Percentiles rank a stretch among this genome's conserved stretches.
phyloP scores from a whole-genome alignment of 1,140 invertebrate genomes.

The Drosophila varians region DNA sequence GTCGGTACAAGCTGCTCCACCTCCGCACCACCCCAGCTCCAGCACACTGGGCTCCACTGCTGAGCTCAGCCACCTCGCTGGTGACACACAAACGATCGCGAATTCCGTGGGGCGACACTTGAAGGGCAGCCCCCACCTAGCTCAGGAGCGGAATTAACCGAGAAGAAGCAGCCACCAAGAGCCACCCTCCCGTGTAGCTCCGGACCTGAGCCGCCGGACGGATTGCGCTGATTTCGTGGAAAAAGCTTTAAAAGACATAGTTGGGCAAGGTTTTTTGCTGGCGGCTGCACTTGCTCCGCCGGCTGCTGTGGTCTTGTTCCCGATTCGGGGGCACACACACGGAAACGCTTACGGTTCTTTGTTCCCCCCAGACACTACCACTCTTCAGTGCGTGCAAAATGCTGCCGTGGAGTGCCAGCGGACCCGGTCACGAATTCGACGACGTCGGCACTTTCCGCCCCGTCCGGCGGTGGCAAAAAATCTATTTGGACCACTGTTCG shows the following conservation, averaged over 20 bases:
- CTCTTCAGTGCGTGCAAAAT: conserved; percentile 56
- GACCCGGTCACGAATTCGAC: conserved; percentile 52
- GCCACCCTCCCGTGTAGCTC: background rate
- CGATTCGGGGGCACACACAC: conserved; percentile 62
- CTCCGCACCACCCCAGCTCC: conserved; percentile 45
- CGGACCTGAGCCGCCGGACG: conserved; percentile 8
- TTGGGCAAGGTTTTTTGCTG: conserved; percentile 63
- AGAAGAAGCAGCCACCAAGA: background rate
- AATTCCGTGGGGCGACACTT: conserved; percentile 15
- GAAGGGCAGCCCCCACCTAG: conserved; percentile 26
- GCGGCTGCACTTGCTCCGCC: conserved; percentile 35
- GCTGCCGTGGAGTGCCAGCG: conserved; percentile 27
- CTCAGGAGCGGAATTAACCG: conserved; percentile 8
- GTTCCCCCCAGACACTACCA: background rate
- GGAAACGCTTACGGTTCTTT: conserved; percentile 31
- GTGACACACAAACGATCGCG: conserved; percentile 40
- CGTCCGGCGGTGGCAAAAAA: conserved; percentile 48
- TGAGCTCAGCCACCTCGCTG: conserved; percentile 29
- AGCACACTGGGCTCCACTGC: conserved; percentile 1
- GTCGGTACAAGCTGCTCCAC: conserved; percentile 27
- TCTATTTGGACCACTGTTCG: conserved; percentile 67
- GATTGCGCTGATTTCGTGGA: conserved; percentile 63
- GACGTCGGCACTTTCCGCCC: conserved; percentile 55
- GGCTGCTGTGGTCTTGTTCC: conserved; percentile 42
- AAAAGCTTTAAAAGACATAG: conserved; percentile 36